These are phyloP conservation scores for Notodonta dromedarius DNA, from an alignment of 2,888 invertebrate genomes.

Conservation along the genomic window DNA sequence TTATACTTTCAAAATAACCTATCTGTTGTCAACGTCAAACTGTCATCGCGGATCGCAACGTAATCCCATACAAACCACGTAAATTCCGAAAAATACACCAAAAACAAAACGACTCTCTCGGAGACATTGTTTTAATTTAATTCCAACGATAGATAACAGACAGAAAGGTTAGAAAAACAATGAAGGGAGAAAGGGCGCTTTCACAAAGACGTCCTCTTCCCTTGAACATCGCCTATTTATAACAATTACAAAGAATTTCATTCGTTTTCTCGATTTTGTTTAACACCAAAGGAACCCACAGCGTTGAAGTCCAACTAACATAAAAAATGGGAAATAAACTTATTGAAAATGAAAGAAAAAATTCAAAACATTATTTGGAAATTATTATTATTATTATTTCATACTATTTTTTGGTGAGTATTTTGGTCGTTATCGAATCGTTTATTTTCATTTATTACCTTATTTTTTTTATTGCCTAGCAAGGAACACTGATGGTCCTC, in stretches of 20 bases:
- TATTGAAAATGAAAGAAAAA: too few species aligned
- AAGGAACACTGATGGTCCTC: too few species aligned
- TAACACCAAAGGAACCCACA: neutral
- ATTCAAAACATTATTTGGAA: neutral
- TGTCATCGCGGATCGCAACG: neutral
- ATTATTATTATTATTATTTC: too few species aligned
- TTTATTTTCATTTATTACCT: too few species aligned
- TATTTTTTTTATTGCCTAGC: too few species aligned
- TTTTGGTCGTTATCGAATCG: too few species aligned
- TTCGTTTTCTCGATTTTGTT: conserved; percentile 41
- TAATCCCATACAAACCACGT: conserved; percentile 16
- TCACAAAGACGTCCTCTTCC: conserved; percentile 15
- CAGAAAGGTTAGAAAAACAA: conserved; percentile 25
- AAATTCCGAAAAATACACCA: neutral
- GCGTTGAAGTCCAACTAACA: neutral
- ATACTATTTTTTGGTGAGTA: too few species aligned
- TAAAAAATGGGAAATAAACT: neutral
- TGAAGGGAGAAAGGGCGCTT: conserved; percentile 18
- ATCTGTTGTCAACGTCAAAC: neutral
- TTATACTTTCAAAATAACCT: too few species aligned
- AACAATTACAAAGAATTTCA: conserved; percentile 34
- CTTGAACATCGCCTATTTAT: conserved; percentile 28
- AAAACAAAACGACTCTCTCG: conserved; percentile 1
- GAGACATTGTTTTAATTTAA: conserved; percentile 3
- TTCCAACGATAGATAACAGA: conserved; percentile 6